Evolutionary conservation across 2,888 invertebrate species (phyloP).

Genomic region (Aromia moschata): DNA sequence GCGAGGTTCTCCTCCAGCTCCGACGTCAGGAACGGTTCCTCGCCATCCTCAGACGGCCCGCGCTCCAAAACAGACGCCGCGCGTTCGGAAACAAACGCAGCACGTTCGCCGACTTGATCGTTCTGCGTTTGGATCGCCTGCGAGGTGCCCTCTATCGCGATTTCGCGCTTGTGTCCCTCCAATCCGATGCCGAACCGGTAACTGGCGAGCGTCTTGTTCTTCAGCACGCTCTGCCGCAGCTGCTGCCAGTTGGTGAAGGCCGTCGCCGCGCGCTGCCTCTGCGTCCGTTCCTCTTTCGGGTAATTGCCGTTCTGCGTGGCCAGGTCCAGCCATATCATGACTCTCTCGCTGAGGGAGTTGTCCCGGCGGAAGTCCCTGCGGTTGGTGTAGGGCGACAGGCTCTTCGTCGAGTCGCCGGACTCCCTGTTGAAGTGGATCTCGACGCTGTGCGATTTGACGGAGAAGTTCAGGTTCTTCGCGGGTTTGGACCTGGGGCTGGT

Average conservation of each 20-base stretch:
- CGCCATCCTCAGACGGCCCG: slow-evolving; percentile 5
- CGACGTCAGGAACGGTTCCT: slow-evolving; percentile 39
- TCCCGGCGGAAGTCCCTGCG: slow-evolving; percentile 1
- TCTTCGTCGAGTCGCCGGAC: slow-evolving; percentile 6
- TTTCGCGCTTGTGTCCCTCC: not conserved
- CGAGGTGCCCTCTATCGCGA: slow-evolving; percentile 28
- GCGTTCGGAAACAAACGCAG: not conserved
- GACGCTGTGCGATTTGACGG: slow-evolving; percentile 40
- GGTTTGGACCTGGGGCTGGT: not conserved
- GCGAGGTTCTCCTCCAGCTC: slow-evolving; percentile 36
- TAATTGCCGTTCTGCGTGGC: slow-evolving; percentile 62
- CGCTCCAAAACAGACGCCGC: no score
- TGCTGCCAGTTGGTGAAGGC: slow-evolving; percentile 12
- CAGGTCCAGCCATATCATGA: slow-evolving; percentile 81
- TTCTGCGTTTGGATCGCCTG: slow-evolving; percentile 14
- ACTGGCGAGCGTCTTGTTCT: not conserved
- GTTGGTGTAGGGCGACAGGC: slow-evolving; percentile 26
- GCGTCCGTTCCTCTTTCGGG: slow-evolving; percentile 12
- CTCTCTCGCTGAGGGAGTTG: slow-evolving; percentile 73
- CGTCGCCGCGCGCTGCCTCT: slow-evolving; percentile 6
- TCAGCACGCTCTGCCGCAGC: not conserved
- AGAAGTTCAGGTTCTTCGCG: slow-evolving; percentile 15
- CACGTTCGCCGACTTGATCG: not conserved
- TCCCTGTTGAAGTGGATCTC: slow-evolving; percentile 23
- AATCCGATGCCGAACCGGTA: not conserved